Base-by-base conservation (phyloP, 2,113 vertebrate genomes). In the Glaucomys volans region DNA sequence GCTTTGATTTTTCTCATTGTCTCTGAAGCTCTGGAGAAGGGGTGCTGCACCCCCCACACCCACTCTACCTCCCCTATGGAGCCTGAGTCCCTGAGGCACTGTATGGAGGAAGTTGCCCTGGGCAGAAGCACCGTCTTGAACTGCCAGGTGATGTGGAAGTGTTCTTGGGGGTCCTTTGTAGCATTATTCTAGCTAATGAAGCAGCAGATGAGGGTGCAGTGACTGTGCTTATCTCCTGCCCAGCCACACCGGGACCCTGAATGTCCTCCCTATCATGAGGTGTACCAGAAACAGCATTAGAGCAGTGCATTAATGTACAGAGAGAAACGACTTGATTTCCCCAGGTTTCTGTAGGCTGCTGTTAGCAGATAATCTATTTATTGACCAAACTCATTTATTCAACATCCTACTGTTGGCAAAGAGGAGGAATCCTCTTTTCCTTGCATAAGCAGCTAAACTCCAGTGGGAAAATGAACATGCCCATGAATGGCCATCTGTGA, bases 61-160 rank as follows among this genome's bases (percentile, higher is more conserved):
- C 17, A 2, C 1, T 4, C 44, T 0, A 0, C 35, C 7, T 59
- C 54, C 3, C 54, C 20, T 0, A 4, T 4, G 4, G 20, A 30
- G 2, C 40, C 84, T 3, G 40, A 14, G 71, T 32, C 44, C 22
- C 89, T 14, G 11, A 10, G 10, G 24, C 37, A 26, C 8, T 4
- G 17, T 0, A 0, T 7, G 57, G 40, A 90, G 30, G 47, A 47
- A 47, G 37, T 37, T 7, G 16, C 14, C 32, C 64, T 17, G 4
- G 42, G 13, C 0, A 20, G 32, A 69, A 28, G 20, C 22, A 20
- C 35, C 32, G n/a, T 8, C 24, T 0, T 4, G 10, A 47, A 24
- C 76, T 9, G 18, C 4, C 2, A 3, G 40, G 11, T 22, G 24
- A 54, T 6, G 22, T 30, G 40, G 42, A 82, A 88, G 18, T 30